Evolutionary conservation across 2,113 vertebrate genomes (phyloP).

Genomic region (Datnioides undecimradiatus): DNA sequence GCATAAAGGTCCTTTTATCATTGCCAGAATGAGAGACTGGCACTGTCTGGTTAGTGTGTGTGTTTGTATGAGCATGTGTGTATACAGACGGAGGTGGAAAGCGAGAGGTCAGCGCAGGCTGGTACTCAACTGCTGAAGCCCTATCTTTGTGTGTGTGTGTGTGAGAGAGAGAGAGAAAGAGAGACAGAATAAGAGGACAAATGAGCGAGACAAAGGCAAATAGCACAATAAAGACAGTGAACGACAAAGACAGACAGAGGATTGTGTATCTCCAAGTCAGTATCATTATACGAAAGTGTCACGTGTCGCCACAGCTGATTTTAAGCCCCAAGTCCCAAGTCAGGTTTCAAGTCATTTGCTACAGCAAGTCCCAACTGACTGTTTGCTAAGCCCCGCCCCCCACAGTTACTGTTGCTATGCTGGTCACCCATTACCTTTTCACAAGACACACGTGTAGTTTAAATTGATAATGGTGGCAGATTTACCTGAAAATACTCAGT

Average conservation of each 20-base stretch:
- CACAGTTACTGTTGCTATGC: neutral
- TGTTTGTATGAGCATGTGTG: slow-evolving; percentile 45
- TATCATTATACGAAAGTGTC: slow-evolving; percentile 22
- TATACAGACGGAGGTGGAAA: slow-evolving; percentile 49
- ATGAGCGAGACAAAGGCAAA: slow-evolving; percentile 33
- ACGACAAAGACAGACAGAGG: slow-evolving; percentile 26
- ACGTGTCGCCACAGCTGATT: slow-evolving; percentile 16
- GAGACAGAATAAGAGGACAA: neutral
- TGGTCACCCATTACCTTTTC: neutral
- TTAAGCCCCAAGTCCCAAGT: neutral
- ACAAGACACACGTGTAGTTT: neutral
- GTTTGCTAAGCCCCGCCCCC: neutral
- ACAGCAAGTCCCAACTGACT: neutral
- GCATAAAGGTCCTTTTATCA: slow-evolving; percentile 66
- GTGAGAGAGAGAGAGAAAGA: neutral
- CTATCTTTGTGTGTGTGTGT: slow-evolving; percentile 45
- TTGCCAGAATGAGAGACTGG: slow-evolving; percentile 61
- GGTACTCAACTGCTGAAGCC: slow-evolving; percentile 64
- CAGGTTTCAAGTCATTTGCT: slow-evolving; percentile 19
- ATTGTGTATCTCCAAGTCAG: slow-evolving; percentile 13
- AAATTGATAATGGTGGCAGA: neutral
- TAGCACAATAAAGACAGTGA: slow-evolving; percentile 25
- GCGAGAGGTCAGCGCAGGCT: slow-evolving; percentile 67
- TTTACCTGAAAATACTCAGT: neutral
- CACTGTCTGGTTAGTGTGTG: slow-evolving; percentile 57